A percentile compares a stretch with the other conserved stretches of the same genome.
Conservation (phyloP, 2,797 vertebrate genomes). For the Xenentodon cancila region DNA sequence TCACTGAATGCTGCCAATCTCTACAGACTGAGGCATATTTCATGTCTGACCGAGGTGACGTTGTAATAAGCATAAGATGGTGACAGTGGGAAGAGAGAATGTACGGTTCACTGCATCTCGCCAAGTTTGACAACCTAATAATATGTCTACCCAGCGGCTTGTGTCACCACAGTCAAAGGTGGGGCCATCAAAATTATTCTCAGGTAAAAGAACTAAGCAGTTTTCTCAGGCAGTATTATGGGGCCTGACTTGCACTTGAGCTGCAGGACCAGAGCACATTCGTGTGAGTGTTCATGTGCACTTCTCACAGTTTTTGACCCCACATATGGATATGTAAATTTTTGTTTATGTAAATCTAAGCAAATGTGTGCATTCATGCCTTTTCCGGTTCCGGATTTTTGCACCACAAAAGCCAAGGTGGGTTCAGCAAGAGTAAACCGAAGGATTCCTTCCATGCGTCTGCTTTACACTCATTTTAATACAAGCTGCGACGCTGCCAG, state of each 20-base stretch:
- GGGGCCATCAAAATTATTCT: no score
- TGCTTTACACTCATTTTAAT: slow-evolving; percentile 48
- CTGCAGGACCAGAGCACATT: neutral
- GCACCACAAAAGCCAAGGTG: slow-evolving; percentile 14
- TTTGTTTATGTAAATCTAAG: neutral
- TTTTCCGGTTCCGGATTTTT: neutral
- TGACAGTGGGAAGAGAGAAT: neutral
- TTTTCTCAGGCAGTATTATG: no score
- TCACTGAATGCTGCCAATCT: neutral
- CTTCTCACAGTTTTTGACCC: neutral
- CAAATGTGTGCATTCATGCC: slow-evolving; percentile 21
- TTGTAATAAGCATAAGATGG: slow-evolving; percentile 5
- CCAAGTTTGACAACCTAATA: slow-evolving; percentile 13
- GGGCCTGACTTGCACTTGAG: neutral
- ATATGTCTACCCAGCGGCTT: slow-evolving; percentile 23
- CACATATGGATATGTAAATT: neutral
- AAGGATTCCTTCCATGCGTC: slow-evolving; percentile 44
- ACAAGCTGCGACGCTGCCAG: slow-evolving; percentile 35
- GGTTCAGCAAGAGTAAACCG: slow-evolving; percentile 25
- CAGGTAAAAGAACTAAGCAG: neutral
- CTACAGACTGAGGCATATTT: slow-evolving; percentile 6
- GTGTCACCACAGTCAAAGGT: slow-evolving; percentile 18
- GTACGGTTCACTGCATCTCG: neutral
- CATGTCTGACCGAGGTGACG: slow-evolving; percentile 1
- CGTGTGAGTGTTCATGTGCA: no score